Evolutionary conservation across 2,113 vertebrate genomes (phyloP), one percentile per base, ranked within the genome.

Genomic region (Carassius carassius): DNA sequence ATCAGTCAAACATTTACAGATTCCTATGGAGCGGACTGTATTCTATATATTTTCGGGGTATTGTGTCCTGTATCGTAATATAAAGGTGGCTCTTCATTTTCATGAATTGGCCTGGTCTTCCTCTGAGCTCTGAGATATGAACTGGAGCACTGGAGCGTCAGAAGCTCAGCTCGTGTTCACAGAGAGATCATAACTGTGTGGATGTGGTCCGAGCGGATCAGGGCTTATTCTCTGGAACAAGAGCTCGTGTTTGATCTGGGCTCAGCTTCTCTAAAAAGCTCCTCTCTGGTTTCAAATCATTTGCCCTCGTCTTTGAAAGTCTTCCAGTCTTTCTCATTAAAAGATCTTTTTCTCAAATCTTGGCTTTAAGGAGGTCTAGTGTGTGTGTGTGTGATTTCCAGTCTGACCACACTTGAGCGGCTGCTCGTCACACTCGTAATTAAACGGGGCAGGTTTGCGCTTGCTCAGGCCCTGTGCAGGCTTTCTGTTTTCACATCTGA

Each of bases 401-500:
- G 41, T 41, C 41, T 8, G 41, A 41, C 41, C 41, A 44, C 41
- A 44, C 41, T 44, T 10, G 41, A 44, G 41, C 41, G 41, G 41
- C 41, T 44, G 41, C 41, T 44, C 41, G 94, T 92, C 92, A 91
- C 93, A 93, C 90, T 86, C 92, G 75, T 96, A 95, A 97, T 97
- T 95, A 96, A 96, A 93, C 84, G 14, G 88, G 41, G 89, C 96
- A 54, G 95, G 96, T 96, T 94, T 91, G 73, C 94, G 95, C 96
- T 94, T 94, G 41, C 41, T 41, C 41, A 8, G 41, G 41, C 41
- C 8, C 41, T 41, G 9, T 44, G 96, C 91, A 90, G 88, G 84
- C 87, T 87, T 89, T 93, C 77, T 76, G 10, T 23, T 89, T 82
- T 90, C 90, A 78, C 87, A 84, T 92, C 90, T 87, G 85, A 88